These are phyloP conservation scores for Ranitomeya variabilis DNA, from an alignment of 2,113 vertebrate genomes.

Conservation along the genomic window DNA sequence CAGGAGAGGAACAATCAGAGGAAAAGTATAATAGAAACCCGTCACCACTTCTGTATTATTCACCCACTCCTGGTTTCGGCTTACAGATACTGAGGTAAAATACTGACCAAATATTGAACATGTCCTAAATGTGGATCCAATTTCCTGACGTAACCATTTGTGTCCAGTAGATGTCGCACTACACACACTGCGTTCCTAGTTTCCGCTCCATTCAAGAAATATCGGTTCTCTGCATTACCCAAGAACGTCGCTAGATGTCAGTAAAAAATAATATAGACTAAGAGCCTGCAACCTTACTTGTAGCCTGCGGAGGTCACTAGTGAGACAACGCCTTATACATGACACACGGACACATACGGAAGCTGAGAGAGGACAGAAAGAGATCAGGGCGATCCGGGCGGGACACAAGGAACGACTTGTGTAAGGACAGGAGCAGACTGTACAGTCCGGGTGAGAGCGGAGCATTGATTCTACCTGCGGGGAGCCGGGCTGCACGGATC, in stretches of 20 bases:
- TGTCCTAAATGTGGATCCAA: neutral
- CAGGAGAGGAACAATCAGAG: too few relatives aligned
- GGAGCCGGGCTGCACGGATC: neutral
- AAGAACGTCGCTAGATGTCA: slow-evolving; percentile 43
- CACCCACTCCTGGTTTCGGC: too few relatives aligned
- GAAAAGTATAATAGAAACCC: too few relatives aligned
- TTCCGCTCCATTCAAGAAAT: neutral
- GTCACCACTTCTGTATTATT: too few relatives aligned
- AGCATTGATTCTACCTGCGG: neutral
- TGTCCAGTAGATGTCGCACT: slow-evolving; percentile 6
- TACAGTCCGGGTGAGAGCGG: neutral
- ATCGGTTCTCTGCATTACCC: neutral
- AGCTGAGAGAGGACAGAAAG: slow-evolving; percentile 18
- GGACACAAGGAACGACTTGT: slow-evolving; percentile 2
- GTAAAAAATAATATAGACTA: neutral
- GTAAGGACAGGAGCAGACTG: neutral
- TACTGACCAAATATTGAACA: too few relatives aligned
- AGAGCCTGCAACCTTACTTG: neutral
- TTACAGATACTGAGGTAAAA: too few relatives aligned
- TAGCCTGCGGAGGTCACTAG: neutral
- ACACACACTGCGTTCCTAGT: neutral
- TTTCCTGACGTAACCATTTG: neutral
- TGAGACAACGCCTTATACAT: slow-evolving; percentile 2
- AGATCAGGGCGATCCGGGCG: slow-evolving; percentile 19
- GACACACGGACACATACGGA: slow-evolving; percentile 45